phyloP scores from a whole-genome alignment of 2,113 vertebrate species.

The Aldabrachelys gigantea region DNA sequence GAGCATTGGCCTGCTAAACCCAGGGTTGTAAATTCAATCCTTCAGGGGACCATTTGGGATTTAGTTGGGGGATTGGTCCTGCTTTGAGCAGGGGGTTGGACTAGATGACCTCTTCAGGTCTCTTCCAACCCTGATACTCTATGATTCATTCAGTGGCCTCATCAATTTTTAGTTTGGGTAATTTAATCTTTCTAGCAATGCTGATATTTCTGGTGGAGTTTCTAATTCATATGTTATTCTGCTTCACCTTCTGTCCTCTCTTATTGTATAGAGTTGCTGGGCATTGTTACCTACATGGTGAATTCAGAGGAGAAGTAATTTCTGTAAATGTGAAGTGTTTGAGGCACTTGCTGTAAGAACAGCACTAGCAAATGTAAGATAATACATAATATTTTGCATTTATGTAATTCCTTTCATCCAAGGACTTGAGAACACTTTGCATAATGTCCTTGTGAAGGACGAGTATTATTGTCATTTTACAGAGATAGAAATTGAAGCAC shows the following conservation, averaged over 20 bases:
- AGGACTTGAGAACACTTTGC: background rate
- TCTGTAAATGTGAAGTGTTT: background rate
- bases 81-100: no score
- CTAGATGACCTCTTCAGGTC: no score
- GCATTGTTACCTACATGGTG: background rate
- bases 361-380: background rate
- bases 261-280: background rate
- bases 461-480: background rate
- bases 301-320: background rate
- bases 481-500: background rate
- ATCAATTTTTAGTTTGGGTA: background rate
- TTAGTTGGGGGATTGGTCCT: no score
- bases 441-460: background rate
- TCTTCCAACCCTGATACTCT: no score
- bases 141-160: background rate
- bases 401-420: background rate
- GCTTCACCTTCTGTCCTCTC: background rate
- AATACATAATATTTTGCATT: background rate
- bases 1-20: no score
- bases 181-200: background rate
- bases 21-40: no score
- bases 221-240: background rate
- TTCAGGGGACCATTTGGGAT: no score
- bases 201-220: background rate
- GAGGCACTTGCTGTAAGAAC: background rate